A percentile compares a stretch with the other conserved stretches of the same genome.
phyloP scores from a whole-genome alignment of 2,113 vertebrate genomes.

The Mesembrinibis cayennensis region DNA sequence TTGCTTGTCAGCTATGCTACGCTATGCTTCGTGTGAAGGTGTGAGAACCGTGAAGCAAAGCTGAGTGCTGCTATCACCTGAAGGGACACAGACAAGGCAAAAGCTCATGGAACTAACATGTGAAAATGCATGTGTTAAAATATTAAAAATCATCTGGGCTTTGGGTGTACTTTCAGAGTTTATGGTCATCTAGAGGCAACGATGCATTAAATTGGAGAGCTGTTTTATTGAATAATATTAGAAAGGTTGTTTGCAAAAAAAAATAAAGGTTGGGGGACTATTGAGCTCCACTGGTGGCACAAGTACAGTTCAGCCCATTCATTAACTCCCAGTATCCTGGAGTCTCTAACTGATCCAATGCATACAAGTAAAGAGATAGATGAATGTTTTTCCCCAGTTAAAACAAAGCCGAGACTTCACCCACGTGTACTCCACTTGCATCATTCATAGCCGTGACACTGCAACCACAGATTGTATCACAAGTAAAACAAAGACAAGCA shows the following conservation, averaged over 20 bases:
- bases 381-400: neutral
- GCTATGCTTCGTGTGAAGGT: neutral
- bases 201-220: neutral
- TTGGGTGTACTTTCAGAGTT: neutral
- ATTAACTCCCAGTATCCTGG: neutral
- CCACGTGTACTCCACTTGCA: accelerated
- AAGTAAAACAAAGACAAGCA: neutral
- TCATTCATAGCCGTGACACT: accelerated
- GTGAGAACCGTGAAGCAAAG: neutral
- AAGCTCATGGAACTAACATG: neutral
- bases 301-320: neutral
- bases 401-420: neutral
- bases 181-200: neutral
- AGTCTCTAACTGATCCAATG: neutral
- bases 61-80: neutral
- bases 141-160: neutral
- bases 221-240: neutral
- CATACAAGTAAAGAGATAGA: accelerated
- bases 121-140: neutral
- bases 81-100: neutral
- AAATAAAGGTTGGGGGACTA: neutral
- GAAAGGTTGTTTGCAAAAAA: neutral
- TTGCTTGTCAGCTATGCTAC: neutral
- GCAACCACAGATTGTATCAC: neutral
- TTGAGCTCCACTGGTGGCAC: accelerated